phyloP scores from a whole-genome alignment of 2,888 invertebrate genomes.

The Gryllus longicercus region DNA sequence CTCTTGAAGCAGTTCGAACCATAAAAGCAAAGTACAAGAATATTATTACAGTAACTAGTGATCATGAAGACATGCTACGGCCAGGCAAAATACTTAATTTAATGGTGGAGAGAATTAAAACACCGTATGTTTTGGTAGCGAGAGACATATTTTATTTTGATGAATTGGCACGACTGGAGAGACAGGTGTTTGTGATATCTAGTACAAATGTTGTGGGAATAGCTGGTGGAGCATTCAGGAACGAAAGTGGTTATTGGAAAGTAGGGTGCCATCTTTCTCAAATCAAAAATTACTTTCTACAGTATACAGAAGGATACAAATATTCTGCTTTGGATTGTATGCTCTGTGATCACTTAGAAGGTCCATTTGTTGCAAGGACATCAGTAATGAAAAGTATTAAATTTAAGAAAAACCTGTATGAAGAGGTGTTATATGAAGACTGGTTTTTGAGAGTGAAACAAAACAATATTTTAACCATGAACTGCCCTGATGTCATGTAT shows the following conservation, averaged over 20 bases:
- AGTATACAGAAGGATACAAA: conserved; percentile 41
- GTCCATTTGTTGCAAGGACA: conserved; percentile 42
- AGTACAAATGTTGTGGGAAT: conserved; percentile 37
- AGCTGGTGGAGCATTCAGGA: conserved; percentile 41
- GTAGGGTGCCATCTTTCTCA: conserved; percentile 42
- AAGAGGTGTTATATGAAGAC: conserved; percentile 40
- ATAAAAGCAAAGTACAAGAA: neutral
- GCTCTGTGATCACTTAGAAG: conserved; percentile 42
- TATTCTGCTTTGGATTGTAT: conserved; percentile 42
- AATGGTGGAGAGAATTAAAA: conserved; percentile 38
- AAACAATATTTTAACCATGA: conserved; percentile 36
- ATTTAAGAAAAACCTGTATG: conserved; percentile 37
- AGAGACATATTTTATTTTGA: conserved; percentile 40
- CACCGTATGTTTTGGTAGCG: conserved; percentile 41
- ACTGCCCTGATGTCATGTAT: conserved; percentile 45
- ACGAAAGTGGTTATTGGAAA: conserved; percentile 41
- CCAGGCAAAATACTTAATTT: conserved; percentile 40
- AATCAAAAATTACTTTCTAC: conserved; percentile 41
- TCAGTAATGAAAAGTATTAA: conserved; percentile 35
- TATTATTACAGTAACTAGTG: neutral
- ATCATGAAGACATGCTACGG: neutral
- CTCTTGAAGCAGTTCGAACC: neutral
- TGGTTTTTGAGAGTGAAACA: conserved; percentile 41
- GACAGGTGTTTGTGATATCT: conserved; percentile 41
- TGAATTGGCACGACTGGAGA: conserved; percentile 40